Base-by-base conservation (phyloP, 2,888 invertebrate species). In the Cataglyphis livida region DNA sequence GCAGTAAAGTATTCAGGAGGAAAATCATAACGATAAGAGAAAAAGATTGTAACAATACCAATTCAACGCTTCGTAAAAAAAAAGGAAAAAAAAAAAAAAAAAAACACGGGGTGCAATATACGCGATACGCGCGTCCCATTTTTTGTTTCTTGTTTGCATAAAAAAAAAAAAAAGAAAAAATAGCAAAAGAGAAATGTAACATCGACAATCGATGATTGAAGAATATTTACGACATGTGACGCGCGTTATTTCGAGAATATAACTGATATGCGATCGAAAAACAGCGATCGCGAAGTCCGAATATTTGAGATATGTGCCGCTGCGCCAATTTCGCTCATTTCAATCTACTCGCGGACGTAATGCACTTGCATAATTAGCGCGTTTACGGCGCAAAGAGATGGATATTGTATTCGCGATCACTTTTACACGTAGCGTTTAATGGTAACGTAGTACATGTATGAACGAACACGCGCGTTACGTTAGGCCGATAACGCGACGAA, bases 351-450 rank as follows among this genome's bases (percentile, higher is more conserved):
- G 51, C 18, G 21, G 41, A 61, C 48, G 79, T 82, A 84, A 88
- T 44, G 71, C 65, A 57, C 82, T 66, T 38, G 88, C 62, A 78
- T 84, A 87, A 88, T 88, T 88, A 87, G 62, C 83, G 61, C 59
- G 81, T 84, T 83, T 74, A 82, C 61, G 73, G 12, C 64, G 28
- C 61, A 71, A 81, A 81, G 38, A 83, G 81, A 64, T 82, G 79
- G 75, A 54, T 86, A 83, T 75, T 65, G 44, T 28, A 76, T 57
- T 54, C 74, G 44, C 54, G 38, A 18, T 85, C 48, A 32, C 59
- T 65, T 82, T 85, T 76, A 81, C 68, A 73, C 74, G 61, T 81
- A 65, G 61, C 73, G 70, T 64, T 15, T 15, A 64, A 71, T n/a
- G 48, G n/a, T 15, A 70, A 54, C 25, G 59, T 59, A 15, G 9